phyloP scores from a whole-genome alignment of 2,113 vertebrate genomes.

The Dipodomys merriami region DNA sequence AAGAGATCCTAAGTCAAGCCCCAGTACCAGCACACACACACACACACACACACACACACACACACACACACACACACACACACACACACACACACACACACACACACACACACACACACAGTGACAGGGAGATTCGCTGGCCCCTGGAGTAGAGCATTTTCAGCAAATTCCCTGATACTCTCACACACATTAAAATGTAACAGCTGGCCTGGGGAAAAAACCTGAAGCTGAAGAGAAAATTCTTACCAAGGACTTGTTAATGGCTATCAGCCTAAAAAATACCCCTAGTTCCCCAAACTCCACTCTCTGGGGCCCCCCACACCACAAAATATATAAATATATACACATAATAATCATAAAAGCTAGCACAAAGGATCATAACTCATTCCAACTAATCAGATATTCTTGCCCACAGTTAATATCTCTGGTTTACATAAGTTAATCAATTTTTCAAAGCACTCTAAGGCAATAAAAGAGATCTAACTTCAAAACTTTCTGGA shows the following conservation, averaged over 20 bases:
- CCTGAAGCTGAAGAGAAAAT: background rate
- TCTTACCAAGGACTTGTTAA: conserved; percentile 8
- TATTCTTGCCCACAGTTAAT: conserved; percentile 17
- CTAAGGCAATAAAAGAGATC: conserved; percentile 54
- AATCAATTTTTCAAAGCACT: conserved; percentile 66
- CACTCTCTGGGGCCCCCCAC: background rate
- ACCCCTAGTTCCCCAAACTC: background rate
- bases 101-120: too few relatives aligned
- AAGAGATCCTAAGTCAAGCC: too few relatives aligned
- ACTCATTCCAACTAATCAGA: conserved; percentile 38
- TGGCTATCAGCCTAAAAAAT: too few relatives aligned
- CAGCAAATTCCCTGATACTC: background rate
- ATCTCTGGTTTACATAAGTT: conserved; percentile 6
- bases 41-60: too few relatives aligned
- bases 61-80: too few relatives aligned
- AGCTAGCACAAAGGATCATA: background rate
- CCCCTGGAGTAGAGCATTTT: background rate
- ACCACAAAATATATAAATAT: background rate
- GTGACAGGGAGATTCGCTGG: background rate
- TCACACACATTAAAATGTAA: background rate
- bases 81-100: too few relatives aligned
- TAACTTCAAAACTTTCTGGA: conserved; percentile 70
- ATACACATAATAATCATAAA: background rate
- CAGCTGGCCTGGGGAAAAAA: background rate
- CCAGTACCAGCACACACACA: too few relatives aligned